Evolutionary conservation across 2,113 vertebrate species (phyloP).

Genomic region (Vicugna pacos): DNA sequence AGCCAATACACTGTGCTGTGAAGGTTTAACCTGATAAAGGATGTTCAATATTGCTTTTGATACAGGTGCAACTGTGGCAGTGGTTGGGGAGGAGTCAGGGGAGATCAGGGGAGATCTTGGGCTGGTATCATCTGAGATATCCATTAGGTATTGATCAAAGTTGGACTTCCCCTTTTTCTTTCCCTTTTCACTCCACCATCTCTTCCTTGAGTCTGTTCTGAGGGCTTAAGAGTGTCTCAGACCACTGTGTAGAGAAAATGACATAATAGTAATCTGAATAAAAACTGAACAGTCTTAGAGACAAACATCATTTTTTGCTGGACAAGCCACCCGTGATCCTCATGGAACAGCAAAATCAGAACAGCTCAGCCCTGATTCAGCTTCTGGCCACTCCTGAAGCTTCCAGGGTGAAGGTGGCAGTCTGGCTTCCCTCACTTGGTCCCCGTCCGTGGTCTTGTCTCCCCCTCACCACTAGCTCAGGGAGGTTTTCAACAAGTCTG

Average conservation of each 20-base stretch:
- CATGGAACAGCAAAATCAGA: background rate
- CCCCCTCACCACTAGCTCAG: background rate
- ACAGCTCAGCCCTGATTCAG: background rate
- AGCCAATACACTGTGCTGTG: background rate
- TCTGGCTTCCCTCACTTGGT: accelerated
- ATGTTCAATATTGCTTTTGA: background rate
- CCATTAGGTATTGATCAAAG: background rate
- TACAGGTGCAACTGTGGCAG: background rate
- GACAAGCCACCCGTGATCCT: background rate
- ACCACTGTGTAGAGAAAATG: background rate
- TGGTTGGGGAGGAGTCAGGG: background rate
- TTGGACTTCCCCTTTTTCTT: background rate
- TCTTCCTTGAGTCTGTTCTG: background rate
- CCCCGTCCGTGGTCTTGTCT: background rate
- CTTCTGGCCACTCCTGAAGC: background rate
- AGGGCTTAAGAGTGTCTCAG: background rate
- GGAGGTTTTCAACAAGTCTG: background rate
- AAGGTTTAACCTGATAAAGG: background rate
- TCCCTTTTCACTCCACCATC: background rate
- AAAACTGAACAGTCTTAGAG: background rate
- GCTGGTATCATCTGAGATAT: background rate
- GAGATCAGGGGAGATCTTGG: background rate
- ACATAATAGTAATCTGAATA: background rate
- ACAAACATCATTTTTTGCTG: background rate
- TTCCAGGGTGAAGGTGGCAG: background rate